A percentile compares a stretch with the other conserved stretches of the same genome.
Evolutionary conservation across 2,797 vertebrate species (phyloP).

Genomic region (Chromobotia macracanthus): DNA sequence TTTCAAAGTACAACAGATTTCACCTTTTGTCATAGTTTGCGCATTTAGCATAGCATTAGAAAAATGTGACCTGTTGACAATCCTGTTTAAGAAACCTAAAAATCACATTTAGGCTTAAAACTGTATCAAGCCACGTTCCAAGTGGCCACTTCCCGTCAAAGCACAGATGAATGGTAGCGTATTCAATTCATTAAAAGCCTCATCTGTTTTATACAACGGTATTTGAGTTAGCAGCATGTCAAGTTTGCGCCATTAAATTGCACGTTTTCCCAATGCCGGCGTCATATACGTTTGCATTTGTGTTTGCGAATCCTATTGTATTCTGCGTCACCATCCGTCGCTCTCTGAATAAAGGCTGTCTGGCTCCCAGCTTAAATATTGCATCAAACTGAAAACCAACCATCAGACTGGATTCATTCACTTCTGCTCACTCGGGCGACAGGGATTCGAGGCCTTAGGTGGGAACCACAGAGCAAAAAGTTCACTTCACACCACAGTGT

Average conservation of each 20-base stretch:
- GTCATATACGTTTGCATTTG: constrained; percentile 59
- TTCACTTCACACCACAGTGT: constrained; percentile 77
- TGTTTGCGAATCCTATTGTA: constrained; percentile 73
- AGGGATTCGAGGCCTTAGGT: constrained; percentile 80
- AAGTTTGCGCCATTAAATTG: constrained; percentile 27
- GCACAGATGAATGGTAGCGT: not conserved
- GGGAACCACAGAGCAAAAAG: constrained; percentile 76
- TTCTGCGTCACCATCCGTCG: constrained; percentile 73
- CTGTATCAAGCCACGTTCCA: not conserved
- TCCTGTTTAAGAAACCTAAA: not conserved
- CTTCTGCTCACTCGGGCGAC: constrained; percentile 86
- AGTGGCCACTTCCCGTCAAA: not conserved
- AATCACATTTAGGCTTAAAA: not conserved
- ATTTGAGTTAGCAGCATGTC: not conserved
- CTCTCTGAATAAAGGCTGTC: constrained; percentile 85
- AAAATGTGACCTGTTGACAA: not conserved
- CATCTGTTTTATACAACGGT: not conserved
- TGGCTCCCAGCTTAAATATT: constrained; percentile 86
- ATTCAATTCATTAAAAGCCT: not conserved
- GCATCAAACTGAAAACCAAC: constrained; percentile 85
- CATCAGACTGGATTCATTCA: constrained; percentile 86
- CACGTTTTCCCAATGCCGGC: constrained; percentile 22
- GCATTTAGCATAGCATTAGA: not conserved
- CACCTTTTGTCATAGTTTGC: not conserved
- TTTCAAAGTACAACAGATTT: not conserved